Evolutionary conservation across 2,888 invertebrate genomes (phyloP).

Genomic region (Arge pagana): DNA sequence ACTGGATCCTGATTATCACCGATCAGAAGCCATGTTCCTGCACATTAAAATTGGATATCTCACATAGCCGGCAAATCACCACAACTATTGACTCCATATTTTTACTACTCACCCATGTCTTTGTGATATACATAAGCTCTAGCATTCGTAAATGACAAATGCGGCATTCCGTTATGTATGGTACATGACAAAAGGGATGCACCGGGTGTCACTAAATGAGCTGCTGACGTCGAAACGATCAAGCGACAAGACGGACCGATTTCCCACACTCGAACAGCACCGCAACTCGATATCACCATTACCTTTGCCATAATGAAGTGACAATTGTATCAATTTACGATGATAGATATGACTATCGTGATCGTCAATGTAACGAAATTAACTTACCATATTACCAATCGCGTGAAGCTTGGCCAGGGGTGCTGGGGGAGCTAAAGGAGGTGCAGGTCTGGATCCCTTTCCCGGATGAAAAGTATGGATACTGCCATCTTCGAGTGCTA

Average conservation of each 20-base stretch:
- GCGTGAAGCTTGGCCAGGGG: conserved; percentile 53
- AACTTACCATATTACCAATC: conserved; percentile 48
- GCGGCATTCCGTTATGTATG: conserved; percentile 74
- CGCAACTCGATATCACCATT: conserved; percentile 55
- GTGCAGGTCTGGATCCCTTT: conserved; percentile 50
- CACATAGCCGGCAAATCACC: not conserved
- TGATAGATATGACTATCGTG: not conserved
- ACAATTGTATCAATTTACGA: not conserved
- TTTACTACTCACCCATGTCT: conserved; percentile 69
- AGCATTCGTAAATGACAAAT: conserved; percentile 83
- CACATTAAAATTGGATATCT: conserved; percentile 4
- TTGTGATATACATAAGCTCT: conserved; percentile 83
- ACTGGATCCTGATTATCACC: conserved; percentile 60
- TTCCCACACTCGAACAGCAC: conserved; percentile 56
- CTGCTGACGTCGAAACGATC: conserved; percentile 52
- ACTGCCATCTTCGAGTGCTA: conserved; percentile 53
- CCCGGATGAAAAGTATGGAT: conserved; percentile 52
- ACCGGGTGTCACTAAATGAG: conserved; percentile 51
- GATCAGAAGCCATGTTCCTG: conserved; percentile 60
- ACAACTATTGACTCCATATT: too few species aligned
- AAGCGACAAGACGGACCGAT: conserved; percentile 49
- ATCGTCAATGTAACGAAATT: not conserved
- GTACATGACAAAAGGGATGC: conserved; percentile 49
- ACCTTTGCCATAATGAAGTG: conserved; percentile 37
- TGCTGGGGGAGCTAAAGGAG: conserved; percentile 52